Evolutionary conservation across 2,113 vertebrate genomes (phyloP), one percentile per base, ranked within the genome.

Genomic region (Bubo scandiacus): DNA sequence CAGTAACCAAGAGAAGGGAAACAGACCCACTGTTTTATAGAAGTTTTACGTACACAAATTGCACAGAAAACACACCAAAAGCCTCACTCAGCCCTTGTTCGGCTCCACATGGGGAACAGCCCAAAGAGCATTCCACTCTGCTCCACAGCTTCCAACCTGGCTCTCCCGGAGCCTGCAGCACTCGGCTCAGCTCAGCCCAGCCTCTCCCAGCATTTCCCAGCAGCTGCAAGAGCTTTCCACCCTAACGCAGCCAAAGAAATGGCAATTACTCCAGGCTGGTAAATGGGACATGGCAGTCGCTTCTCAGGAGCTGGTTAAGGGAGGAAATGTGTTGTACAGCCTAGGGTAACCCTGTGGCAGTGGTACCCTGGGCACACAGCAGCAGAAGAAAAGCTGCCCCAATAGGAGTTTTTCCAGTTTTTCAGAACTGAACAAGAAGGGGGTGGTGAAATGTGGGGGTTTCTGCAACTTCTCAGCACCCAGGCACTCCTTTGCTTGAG

Each of bases 361-460:
- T 19, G 6, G 16, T 3, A 5, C 55, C 26, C 36, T 3, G 1
- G 20, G 16, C 40, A 75, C n/a, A 8, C 36, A 6, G 29, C 4
- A 1, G 62, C 40, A 71, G 17, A 3, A 66, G 21, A 59, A 52
- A 51, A 67, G 18, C 51, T 75, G 30, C 23, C 42, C 42, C 13
- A 3, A 1, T 2, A 25, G 14, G 10, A 15, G 22, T 65, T 34
- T 34, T 65, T 51, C 17, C 22, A 4, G n/a, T 61, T 80, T 45
- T 40, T 40, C 71, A 47, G 65, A 68, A 63, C 17, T 5, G 36
- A 62, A 49, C 22, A 16, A 57, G 34, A 49, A 87, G 45, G 15
- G 1, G 4, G 22, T 3, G 4, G 32, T 19, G 10, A 71, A 74
- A 81, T 2, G 4, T 9, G 9, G 11, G 55, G 62, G 2, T 42